Evolutionary conservation across 2,888 invertebrate genomes (phyloP).

Genomic region (Tachina lurida): DNA sequence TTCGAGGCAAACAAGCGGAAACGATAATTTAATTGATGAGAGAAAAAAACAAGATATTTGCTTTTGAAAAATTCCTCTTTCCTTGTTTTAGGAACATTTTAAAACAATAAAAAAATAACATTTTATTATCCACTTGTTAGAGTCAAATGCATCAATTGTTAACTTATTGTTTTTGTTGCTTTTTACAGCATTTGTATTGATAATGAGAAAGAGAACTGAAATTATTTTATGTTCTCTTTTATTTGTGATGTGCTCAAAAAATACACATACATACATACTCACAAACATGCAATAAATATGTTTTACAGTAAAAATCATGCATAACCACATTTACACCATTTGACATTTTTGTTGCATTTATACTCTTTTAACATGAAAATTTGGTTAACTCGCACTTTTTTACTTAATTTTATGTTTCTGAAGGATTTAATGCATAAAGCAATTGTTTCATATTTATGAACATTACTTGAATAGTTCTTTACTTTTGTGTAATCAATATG

Average conservation of each 20-base stretch:
- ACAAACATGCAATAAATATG: neutral
- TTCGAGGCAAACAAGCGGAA: neutral
- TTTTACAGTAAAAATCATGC: neutral
- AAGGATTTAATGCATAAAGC: neutral
- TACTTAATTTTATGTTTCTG: neutral
- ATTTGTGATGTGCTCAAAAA: neutral
- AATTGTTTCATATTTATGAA: too few relatives aligned
- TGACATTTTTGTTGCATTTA: slow-evolving; percentile 54
- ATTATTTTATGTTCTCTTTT: neutral
- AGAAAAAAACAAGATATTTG: neutral
- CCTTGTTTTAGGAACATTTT: slow-evolving; percentile 7
- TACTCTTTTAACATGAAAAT: slow-evolving; percentile 53
- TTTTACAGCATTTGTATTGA: slow-evolving; percentile 18
- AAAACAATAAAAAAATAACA: slow-evolving; percentile 31
- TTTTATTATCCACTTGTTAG: slow-evolving; percentile 56
- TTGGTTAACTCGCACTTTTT: neutral
- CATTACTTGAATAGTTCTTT: too few relatives aligned
- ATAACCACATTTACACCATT: slow-evolving; percentile 44
- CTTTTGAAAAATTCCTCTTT: neutral
- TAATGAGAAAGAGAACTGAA: slow-evolving; percentile 8
- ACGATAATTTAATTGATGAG: slow-evolving; percentile 15
- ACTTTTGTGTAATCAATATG: too few relatives aligned
- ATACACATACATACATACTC: neutral
- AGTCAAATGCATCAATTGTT: slow-evolving; percentile 23
- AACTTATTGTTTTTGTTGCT: slow-evolving; percentile 10